Evolutionary conservation across 2,888 invertebrate species (phyloP).

Genomic region (Trissolcus brochymenae): DNA sequence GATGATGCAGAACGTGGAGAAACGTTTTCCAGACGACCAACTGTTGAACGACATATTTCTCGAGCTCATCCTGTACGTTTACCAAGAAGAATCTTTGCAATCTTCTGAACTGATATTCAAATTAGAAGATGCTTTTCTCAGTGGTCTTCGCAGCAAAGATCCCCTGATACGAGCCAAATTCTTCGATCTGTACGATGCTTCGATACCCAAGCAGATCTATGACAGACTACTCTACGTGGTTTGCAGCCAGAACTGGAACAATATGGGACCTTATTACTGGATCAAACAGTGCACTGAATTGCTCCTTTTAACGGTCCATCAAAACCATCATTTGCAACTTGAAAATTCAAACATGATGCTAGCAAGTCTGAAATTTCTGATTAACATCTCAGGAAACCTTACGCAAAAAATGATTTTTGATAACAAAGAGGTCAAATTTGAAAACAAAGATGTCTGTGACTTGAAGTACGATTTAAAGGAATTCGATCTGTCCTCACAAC

Average conservation of each 20-base stretch:
- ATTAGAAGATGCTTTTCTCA: constrained; percentile 94
- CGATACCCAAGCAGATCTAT: constrained; percentile 88
- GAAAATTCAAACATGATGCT: not conserved
- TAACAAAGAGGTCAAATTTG: not conserved
- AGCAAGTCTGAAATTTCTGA: constrained; percentile 81
- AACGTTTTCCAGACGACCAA: constrained; percentile 90
- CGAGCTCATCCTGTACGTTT: constrained; percentile 94
- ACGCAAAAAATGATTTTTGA: constrained; percentile 77
- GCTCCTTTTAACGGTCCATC: constrained; percentile 87
- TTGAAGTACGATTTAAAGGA: constrained; percentile 78
- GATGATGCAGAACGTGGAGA: constrained; percentile 95
- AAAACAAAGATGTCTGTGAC: no score
- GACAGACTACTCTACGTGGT: constrained; percentile 94
- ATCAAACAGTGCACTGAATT: constrained; percentile 97
- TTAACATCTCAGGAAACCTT: constrained; percentile 82
- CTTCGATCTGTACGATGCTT: constrained; percentile 94
- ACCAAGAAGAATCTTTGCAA: constrained; percentile 91
- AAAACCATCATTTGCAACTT: constrained; percentile 80
- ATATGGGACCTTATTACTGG: constrained; percentile 97
- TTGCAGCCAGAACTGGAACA: constrained; percentile 98
- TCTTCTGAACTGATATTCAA: constrained; percentile 94
- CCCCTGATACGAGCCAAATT: constrained; percentile 94
- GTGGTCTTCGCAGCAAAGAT: constrained; percentile 92
- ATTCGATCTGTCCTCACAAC: constrained; percentile 60
- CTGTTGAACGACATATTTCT: constrained; percentile 94